phyloP scores from a whole-genome alignment of 1,140 invertebrate species.

The Calliopsis andreniformis region DNA sequence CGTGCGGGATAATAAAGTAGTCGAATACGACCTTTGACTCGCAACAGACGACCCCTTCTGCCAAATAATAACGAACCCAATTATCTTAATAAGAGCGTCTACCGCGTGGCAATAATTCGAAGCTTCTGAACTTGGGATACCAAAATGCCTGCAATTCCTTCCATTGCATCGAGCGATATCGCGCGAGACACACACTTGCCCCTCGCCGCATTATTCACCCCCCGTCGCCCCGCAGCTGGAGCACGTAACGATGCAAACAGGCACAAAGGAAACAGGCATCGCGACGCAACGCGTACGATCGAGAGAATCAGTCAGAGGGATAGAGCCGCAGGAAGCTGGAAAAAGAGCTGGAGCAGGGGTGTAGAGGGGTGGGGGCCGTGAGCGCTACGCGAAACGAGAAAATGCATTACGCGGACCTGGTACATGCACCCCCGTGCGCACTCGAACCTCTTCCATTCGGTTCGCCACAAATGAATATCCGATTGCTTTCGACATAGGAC shows the following conservation, averaged over 20 bases:
- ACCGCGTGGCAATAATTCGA: neutral
- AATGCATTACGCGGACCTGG: conserved; percentile 7
- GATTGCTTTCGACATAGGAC: conserved; percentile 49
- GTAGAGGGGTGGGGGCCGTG: too few relatives aligned
- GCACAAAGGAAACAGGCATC: neutral
- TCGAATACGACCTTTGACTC: neutral
- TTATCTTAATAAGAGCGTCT: conserved; percentile 23
- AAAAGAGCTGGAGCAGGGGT: neutral
- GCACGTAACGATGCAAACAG: conserved; percentile 1
- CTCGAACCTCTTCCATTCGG: conserved; percentile 18
- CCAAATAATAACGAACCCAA: conserved; percentile 30
- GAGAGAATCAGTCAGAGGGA: neutral
- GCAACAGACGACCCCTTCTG: neutral
- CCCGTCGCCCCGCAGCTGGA: neutral
- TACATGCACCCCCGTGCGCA: neutral
- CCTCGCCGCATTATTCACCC: too few relatives aligned
- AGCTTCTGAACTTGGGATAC: too few relatives aligned
- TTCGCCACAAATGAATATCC: conserved; percentile 61
- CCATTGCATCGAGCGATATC: neutral
- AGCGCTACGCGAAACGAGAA: conserved; percentile 12
- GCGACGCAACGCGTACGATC: neutral
- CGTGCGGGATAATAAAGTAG: conserved; percentile 11
- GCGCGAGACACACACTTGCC: too few relatives aligned
- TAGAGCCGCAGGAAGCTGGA: neutral
- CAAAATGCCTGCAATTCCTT: conserved; percentile 10